Conservation (phyloP, 2,888 invertebrate genomes). For the Drosophila macrospina region DNA sequence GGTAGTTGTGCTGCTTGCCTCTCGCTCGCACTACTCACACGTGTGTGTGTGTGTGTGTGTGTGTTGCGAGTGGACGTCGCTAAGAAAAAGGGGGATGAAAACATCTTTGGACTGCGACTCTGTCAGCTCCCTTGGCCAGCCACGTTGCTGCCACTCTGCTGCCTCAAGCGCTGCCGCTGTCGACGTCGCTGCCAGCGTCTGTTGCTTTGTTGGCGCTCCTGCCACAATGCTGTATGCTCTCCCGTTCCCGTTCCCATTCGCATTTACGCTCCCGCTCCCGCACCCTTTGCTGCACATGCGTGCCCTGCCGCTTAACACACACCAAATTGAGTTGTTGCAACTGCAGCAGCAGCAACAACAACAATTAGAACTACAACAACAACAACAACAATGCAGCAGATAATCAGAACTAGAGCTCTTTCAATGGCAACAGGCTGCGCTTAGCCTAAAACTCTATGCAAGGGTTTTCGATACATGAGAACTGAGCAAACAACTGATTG, state of each 20-base stretch:
- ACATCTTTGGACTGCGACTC: slow-evolving; percentile 59
- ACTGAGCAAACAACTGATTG: neutral
- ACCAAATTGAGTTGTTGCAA: slow-evolving; percentile 58
- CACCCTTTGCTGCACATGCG: slow-evolving; percentile 34
- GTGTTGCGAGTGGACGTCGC: slow-evolving; percentile 68
- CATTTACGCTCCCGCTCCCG: slow-evolving; percentile 6
- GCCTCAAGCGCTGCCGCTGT: neutral
- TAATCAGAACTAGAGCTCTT: slow-evolving; percentile 11
- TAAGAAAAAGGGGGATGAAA: slow-evolving; percentile 76
- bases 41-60: slow-evolving; percentile 40
- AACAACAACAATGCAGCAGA: neutral
- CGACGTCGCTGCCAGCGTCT: slow-evolving; percentile 35
- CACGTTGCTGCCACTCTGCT: slow-evolving; percentile 26
- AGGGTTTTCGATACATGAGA: neutral
- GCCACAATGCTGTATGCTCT: slow-evolving; percentile 10
- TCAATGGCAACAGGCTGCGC: slow-evolving; percentile 23
- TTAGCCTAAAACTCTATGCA: neutral
- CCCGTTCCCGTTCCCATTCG: slow-evolving; percentile 7
- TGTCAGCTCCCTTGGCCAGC: slow-evolving; percentile 35
- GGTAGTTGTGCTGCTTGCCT: slow-evolving; percentile 58
- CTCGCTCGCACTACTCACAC: slow-evolving; percentile 47
- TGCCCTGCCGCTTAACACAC: slow-evolving; percentile 19
- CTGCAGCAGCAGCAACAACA: slow-evolving; percentile 7
- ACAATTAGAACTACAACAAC: slow-evolving; percentile 14
- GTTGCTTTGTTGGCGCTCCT: slow-evolving; percentile 44